These are phyloP conservation scores for Solea senegalensis DNA, from an alignment of 2,113 vertebrate species.

Conservation along the genomic window DNA sequence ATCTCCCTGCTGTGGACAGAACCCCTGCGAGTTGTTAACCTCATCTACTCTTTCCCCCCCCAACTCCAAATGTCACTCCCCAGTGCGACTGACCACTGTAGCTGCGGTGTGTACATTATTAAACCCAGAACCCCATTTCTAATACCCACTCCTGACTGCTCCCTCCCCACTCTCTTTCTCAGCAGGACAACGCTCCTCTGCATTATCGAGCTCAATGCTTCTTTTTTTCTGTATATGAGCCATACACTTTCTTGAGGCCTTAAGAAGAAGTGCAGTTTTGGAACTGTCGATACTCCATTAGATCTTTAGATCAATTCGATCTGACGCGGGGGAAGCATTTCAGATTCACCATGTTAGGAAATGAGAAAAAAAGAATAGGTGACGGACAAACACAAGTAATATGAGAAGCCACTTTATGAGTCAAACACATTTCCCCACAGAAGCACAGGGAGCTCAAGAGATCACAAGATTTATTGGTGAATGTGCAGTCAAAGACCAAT, in stretches of 20 bases:
- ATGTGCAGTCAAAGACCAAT: too few relatives aligned
- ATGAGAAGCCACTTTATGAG: too few relatives aligned
- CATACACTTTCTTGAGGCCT: constrained; percentile 21
- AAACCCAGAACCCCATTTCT: constrained; percentile 52
- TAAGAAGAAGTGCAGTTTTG: too few relatives aligned
- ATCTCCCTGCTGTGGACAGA: constrained; percentile 46
- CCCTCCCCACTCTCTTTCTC: constrained; percentile 10
- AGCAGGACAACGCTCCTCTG: constrained; percentile 35
- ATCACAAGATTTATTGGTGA: too few relatives aligned
- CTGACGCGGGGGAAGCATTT: too few relatives aligned
- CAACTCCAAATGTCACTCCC: constrained; percentile 64
- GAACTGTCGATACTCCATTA: too few relatives aligned
- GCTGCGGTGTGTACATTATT: constrained; percentile 63
- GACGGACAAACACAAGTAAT: too few relatives aligned
- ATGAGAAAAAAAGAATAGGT: too few relatives aligned
- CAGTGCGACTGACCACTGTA: constrained; percentile 49
- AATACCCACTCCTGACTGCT: constrained; percentile 19
- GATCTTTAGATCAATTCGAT: too few relatives aligned
- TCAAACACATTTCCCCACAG: too few relatives aligned
- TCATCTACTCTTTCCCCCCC: constrained; percentile 27
- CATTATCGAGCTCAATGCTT: constrained; percentile 53
- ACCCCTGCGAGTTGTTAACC: constrained; percentile 58
- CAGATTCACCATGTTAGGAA: too few relatives aligned
- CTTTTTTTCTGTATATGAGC: constrained; percentile 25
- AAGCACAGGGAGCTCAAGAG: too few relatives aligned